These are phyloP conservation scores for Amphibalanus amphitrite DNA, from an alignment of 1,140 invertebrate genomes.

Conservation along the genomic window DNA sequence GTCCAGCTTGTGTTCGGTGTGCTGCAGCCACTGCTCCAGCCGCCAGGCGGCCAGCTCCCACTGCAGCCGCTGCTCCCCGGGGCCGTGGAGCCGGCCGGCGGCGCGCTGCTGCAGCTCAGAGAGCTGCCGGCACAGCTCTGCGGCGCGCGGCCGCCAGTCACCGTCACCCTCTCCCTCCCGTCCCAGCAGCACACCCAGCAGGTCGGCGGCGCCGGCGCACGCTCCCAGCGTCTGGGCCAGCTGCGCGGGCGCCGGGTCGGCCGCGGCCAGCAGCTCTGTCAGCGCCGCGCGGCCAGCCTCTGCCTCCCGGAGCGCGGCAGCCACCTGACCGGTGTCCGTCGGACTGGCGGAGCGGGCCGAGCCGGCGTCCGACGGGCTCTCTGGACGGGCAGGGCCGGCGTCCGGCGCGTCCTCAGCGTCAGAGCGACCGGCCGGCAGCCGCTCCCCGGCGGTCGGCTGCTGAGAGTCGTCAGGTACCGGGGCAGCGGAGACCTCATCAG, in stretches of 20 bases:
- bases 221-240: not conserved
- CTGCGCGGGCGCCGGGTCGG: too few relatives aligned
- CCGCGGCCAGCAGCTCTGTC: not conserved
- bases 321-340: too few relatives aligned
- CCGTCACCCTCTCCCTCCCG: not conserved
- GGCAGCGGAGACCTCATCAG: too few relatives aligned
- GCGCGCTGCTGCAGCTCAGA: not conserved
- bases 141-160: too few relatives aligned
- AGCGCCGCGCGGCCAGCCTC: not conserved
- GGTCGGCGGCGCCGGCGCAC: not conserved
- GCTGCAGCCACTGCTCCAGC: not conserved
- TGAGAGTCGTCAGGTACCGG: too few relatives aligned
- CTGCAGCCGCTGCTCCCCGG: not conserved
- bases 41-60: not conserved
- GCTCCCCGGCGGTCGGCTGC: too few relatives aligned
- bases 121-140: not conserved
- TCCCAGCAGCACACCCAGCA: not conserved
- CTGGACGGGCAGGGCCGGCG: too few relatives aligned
- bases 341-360: too few relatives aligned
- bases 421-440: too few relatives aligned
- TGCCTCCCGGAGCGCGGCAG: not conserved
- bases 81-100: not conserved
- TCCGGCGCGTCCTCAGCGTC: too few relatives aligned
- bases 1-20: not conserved
- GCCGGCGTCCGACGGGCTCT: too few relatives aligned